Evolutionary conservation across 2,888 invertebrate genomes (phyloP), one percentile per base, ranked within the genome.

Genomic region (Piscicola geometra): DNA sequence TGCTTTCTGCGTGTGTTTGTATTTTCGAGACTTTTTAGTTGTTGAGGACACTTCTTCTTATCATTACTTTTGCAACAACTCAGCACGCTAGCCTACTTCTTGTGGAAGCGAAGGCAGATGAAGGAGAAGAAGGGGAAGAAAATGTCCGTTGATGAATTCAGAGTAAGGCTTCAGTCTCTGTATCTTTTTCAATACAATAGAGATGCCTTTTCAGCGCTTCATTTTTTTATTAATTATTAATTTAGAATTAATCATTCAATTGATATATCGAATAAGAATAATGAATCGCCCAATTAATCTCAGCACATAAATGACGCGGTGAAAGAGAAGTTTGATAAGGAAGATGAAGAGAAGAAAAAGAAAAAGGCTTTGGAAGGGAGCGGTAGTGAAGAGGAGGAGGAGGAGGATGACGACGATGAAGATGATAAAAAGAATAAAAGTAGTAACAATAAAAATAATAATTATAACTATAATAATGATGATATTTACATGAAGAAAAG

Each of bases 81-180:
- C n/a, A n/a, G n/a, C n/a, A n/a, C n/a, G n/a, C n/a, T n/a, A n/a
- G n/a, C n/a, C n/a, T n/a, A n/a, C n/a, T n/a, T n/a, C n/a, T n/a
- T 41, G 5, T 41, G 41, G 41, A 56, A 56, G 25, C 9, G n/a
- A 25, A 56, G n/a, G n/a, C 60, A 25, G 21, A 25, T 25, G 25
- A 56, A 21, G n/a, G 21, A 18, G 25, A 56, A 56, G n/a, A 56
- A 21, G 25, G 60, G n/a, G n/a, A 56, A 56, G n/a, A 18, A 21
- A n/a, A 56, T 56, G 21, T 56, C 60, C n/a, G 3, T 56, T 25
- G 60, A 56, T 56, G 60, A 56, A 21, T 56, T 56, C 60, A 56
- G n/a, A 21, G 60, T 56, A 56, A 5, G 15, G 25, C 21, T 21
- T 15, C 9, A 15, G 9, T 9, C 21, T 47, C 21, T 47, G 9